Percentiles rank a stretch among this genome's conserved stretches.
These are phyloP conservation scores for Conger conger DNA, from an alignment of 2,113 vertebrate genomes.

Conservation along the genomic window DNA sequence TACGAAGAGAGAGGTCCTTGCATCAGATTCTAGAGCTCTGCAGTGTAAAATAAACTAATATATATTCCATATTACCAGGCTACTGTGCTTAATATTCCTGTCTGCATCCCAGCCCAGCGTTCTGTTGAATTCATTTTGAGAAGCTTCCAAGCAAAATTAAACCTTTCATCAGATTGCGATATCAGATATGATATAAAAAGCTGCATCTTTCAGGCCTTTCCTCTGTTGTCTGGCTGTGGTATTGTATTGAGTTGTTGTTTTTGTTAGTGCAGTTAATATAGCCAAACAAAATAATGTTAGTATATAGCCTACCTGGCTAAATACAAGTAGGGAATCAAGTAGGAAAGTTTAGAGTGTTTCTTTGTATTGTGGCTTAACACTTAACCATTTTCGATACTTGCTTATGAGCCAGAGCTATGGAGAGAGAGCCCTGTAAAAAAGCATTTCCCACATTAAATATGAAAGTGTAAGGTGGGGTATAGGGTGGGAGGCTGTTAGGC, in stretches of 20 bases:
- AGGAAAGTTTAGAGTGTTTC: not conserved
- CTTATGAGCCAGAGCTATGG: too few species aligned
- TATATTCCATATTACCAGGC: constrained; percentile 81
- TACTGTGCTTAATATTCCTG: constrained; percentile 79
- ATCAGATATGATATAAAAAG: constrained; percentile 43
- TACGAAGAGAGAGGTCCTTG: constrained; percentile 75
- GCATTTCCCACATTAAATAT: too few species aligned
- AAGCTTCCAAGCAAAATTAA: constrained; percentile 74
- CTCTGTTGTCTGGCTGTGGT: constrained; percentile 37
- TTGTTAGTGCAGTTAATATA: constrained; percentile 29
- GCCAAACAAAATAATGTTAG: constrained; percentile 26
- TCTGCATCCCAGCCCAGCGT: constrained; percentile 67
- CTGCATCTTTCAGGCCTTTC: constrained; percentile 41
- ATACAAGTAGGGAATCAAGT: not conserved
- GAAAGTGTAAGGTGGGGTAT: too few species aligned
- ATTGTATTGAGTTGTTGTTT: constrained; percentile 33
- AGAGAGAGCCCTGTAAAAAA: too few species aligned
- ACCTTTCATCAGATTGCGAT: constrained; percentile 66
- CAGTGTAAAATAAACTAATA: constrained; percentile 82
- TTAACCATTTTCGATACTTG: not conserved
- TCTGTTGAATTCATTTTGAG: constrained; percentile 68
- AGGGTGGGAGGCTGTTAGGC: too few species aligned
- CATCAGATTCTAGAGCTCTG: constrained; percentile 72
- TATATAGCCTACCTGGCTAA: not conserved
- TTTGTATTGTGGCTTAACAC: not conserved